phyloP scores from a whole-genome alignment of 1,140 invertebrate species.

The Chrysomallon squamiferum region DNA sequence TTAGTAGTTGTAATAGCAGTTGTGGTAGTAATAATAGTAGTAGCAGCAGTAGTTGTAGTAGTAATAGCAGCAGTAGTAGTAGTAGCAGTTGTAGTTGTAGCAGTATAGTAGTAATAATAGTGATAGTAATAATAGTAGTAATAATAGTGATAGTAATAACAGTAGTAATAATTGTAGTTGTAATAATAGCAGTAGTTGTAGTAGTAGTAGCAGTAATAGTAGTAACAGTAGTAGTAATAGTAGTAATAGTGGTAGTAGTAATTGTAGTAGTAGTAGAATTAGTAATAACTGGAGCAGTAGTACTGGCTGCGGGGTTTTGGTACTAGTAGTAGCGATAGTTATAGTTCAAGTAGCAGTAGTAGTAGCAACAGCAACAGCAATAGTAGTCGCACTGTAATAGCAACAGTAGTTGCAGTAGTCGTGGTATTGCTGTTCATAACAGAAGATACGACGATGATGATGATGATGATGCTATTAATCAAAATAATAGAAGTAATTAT shows the following conservation, averaged over 20 bases:
- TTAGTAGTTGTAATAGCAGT: too few species aligned
- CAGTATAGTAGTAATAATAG: constrained; percentile 4
- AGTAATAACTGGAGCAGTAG: constrained; percentile 4
- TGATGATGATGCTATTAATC: constrained; percentile 11
- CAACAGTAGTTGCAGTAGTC: too few species aligned
- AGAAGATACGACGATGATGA: too few species aligned
- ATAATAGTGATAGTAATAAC: neutral
- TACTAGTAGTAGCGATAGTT: constrained; percentile 6
- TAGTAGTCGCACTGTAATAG: constrained; percentile 1
- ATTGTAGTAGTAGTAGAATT: constrained; percentile 10
- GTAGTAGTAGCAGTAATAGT: constrained; percentile 3
- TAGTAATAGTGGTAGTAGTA: constrained; percentile 6
- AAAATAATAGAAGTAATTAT: constrained; percentile 5
- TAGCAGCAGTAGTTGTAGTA: constrained; percentile 14
- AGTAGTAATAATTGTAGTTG: constrained; percentile 8
- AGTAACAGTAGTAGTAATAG: constrained; percentile 12
- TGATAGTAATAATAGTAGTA: constrained; percentile 6
- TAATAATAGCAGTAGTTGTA: constrained; percentile 4
- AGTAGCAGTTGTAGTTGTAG: too few species aligned
- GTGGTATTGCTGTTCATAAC: too few species aligned
- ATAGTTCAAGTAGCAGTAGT: constrained; percentile 4
- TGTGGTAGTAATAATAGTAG: too few species aligned
- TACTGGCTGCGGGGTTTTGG: constrained; percentile 10
- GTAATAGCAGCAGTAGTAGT: constrained; percentile 10
- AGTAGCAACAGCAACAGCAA: constrained; percentile 5